phyloP scores from a whole-genome alignment of 2,797 vertebrate genomes.

The Cirrhinus mrigala region DNA sequence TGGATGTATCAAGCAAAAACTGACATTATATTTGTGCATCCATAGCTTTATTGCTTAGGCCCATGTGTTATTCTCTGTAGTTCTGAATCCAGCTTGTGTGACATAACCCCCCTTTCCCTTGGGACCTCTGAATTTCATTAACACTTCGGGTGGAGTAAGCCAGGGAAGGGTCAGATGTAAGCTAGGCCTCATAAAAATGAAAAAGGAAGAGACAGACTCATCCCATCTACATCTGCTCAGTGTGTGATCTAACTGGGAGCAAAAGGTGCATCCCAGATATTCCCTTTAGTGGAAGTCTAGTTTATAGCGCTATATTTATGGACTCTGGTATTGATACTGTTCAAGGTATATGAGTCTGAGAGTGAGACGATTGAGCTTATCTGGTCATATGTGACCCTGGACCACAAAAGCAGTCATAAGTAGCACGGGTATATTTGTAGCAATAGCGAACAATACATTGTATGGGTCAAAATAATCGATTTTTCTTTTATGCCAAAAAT shows the following conservation, averaged over 20 bases:
- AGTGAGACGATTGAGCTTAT: conserved; percentile 2
- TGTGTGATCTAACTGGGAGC: conserved; percentile 33
- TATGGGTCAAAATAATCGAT: no score
- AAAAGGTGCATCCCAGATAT: conserved; percentile 40
- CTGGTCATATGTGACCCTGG: not conserved
- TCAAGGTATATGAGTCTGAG: not conserved
- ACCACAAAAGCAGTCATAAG: no score
- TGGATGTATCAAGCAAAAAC: not conserved
- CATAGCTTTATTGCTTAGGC: conserved; percentile 1
- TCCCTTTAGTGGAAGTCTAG: not conserved
- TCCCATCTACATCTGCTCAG: conserved; percentile 59
- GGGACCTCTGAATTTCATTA: conserved; percentile 70
- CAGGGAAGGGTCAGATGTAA: conserved; percentile 44
- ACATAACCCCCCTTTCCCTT: conserved; percentile 54
- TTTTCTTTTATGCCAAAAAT: no score
- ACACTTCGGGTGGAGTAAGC: conserved; percentile 35
- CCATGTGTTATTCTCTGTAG: conserved; percentile 61
- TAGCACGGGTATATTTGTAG: no score
- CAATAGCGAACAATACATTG: no score
- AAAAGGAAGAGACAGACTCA: conserved; percentile 52
- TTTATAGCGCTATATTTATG: conserved; percentile 6
- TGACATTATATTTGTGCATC: conserved; percentile 5
- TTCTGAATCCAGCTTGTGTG: conserved; percentile 57
- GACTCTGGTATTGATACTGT: not conserved
- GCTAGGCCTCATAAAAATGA: conserved; percentile 43